Evolutionary conservation across 1,140 invertebrate species (phyloP).

Genomic region (Drosophila sturtevanti): DNA sequence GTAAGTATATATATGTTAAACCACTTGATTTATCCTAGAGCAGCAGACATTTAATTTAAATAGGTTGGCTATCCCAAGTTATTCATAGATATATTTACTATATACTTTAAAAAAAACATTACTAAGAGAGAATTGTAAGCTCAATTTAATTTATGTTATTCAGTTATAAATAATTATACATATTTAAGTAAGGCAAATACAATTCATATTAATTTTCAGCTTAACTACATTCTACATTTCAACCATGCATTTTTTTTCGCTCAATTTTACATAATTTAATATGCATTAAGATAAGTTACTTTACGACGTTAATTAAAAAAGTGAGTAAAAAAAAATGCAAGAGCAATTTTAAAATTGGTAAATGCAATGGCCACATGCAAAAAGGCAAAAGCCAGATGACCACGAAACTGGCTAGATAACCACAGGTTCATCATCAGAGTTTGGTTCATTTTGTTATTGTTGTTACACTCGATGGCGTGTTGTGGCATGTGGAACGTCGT

Average conservation of each 20-base stretch:
- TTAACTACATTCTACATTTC: too few relatives aligned
- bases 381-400: conserved; percentile 32
- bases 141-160: too few relatives aligned
- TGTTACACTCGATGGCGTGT: conserved; percentile 15
- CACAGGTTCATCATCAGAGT: conserved; percentile 63
- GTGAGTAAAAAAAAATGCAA: background rate
- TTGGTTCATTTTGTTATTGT: conserved; percentile 22
- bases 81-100: background rate
- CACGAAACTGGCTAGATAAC: conserved; percentile 44
- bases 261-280: background rate
- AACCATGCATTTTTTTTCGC: too few relatives aligned
- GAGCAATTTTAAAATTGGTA: background rate
- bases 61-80: background rate
- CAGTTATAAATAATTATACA: too few relatives aligned
- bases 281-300: background rate
- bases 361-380: conserved; percentile 24
- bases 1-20: too few relatives aligned
- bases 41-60: background rate
- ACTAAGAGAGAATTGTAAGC: too few relatives aligned
- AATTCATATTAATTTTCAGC: too few relatives aligned
- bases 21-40: background rate
- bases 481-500: conserved; percentile 25
- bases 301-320: background rate
- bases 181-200: too few relatives aligned
- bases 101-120: background rate